phyloP scores from a whole-genome alignment of 1,140 invertebrate species.

The Drosophila santomea region DNA sequence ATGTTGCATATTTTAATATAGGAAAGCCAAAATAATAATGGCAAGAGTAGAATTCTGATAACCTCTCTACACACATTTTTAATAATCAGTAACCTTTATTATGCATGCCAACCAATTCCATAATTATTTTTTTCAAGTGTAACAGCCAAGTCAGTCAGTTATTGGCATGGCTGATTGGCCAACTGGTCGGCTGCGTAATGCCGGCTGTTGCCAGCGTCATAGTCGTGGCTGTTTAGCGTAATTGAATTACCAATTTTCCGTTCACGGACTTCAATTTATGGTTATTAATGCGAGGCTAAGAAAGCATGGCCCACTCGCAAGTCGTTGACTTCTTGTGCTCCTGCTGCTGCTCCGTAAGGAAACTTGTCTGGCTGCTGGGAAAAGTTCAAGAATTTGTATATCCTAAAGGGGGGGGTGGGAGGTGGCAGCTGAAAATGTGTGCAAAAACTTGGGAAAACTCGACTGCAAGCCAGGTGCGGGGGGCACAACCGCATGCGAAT shows the following conservation, averaged over 20 bases:
- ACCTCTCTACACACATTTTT: no score
- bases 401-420: not conserved
- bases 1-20: no score
- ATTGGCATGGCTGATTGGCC: slow-evolving; percentile 59
- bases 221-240: slow-evolving; percentile 62
- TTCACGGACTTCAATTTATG: slow-evolving; percentile 59
- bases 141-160: slow-evolving; percentile 31
- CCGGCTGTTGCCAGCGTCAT: slow-evolving; percentile 39
- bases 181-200: slow-evolving; percentile 54
- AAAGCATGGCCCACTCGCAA: not conserved
- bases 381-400: slow-evolving; percentile 18
- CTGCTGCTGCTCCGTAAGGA: not conserved
- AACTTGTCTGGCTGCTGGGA: slow-evolving; percentile 33
- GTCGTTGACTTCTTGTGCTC: slow-evolving; percentile 20
- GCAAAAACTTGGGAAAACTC: slow-evolving; percentile 40
- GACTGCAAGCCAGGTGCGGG: slow-evolving; percentile 29
- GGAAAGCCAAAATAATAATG: no score
- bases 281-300: slow-evolving; percentile 60
- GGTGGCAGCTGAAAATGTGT: slow-evolving; percentile 23
- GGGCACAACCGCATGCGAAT: slow-evolving; percentile 41
- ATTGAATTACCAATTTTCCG: slow-evolving; percentile 75
- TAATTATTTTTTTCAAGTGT: not conserved
- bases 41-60: no score
- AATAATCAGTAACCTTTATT: no score
- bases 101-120: no score